Conservation (phyloP, 2,888 invertebrate genomes). For the Caenorhabditis japonica region DNA sequence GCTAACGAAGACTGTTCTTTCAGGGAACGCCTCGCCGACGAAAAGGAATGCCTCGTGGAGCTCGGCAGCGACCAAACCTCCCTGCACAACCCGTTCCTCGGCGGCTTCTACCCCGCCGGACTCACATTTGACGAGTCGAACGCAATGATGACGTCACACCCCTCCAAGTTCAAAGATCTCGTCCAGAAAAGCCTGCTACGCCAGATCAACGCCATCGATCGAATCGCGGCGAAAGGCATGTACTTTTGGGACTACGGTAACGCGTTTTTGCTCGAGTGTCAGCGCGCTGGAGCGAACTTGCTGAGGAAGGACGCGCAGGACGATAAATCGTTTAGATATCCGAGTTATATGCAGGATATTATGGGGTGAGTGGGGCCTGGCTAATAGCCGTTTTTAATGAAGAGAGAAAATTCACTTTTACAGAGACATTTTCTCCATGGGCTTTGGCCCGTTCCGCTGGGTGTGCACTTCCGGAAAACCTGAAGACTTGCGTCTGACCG, state of each 20-base stretch:
- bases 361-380: constrained; percentile 81
- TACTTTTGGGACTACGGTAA: constrained; percentile 83
- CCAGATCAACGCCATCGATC: constrained; percentile 81
- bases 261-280: constrained; percentile 82
- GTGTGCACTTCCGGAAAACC: constrained; percentile 81
- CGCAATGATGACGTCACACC: constrained; percentile 80
- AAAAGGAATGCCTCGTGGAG: constrained; percentile 81
- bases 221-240: constrained; percentile 80
- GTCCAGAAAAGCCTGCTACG: constrained; percentile 81
- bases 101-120: constrained; percentile 78
- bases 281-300: constrained; percentile 80
- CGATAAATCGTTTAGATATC: constrained; percentile 81
- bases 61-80: constrained; percentile 83
- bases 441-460: constrained; percentile 83
- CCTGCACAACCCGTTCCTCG: constrained; percentile 82
- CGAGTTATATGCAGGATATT: constrained; percentile 82
- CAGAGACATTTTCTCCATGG: constrained; percentile 82
- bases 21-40: constrained; percentile 80
- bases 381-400: neutral
- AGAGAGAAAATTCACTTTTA: neutral
- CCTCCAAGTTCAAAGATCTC: constrained; percentile 79
- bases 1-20: no score
- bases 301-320: constrained; percentile 77
- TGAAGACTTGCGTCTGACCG: constrained; percentile 80
- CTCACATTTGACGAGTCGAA: constrained; percentile 80